Evolutionary conservation across 2,797 vertebrate genomes (phyloP).

Genomic region (Acropternis orthonyx): DNA sequence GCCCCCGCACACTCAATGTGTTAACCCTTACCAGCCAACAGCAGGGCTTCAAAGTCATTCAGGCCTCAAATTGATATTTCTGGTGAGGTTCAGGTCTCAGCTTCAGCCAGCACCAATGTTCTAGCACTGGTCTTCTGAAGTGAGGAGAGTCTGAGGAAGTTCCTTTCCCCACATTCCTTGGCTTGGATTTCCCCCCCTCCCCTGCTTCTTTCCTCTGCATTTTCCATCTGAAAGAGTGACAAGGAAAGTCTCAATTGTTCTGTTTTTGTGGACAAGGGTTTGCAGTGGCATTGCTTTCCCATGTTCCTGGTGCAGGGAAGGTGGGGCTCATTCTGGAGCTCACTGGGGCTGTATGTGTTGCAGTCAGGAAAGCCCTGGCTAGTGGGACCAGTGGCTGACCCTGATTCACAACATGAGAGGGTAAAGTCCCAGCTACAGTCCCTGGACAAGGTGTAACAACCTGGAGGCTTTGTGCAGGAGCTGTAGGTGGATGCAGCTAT

Average conservation of each 20-base stretch:
- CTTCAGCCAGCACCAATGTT: background rate
- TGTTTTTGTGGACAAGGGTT: background rate
- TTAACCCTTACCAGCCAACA: background rate
- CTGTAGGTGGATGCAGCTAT: background rate
- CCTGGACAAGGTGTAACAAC: background rate
- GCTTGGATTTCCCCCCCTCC: background rate
- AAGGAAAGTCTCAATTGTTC: background rate
- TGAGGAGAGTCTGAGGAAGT: background rate
- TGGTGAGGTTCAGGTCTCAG: background rate
- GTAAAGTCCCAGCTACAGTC: background rate
- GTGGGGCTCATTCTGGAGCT: background rate
- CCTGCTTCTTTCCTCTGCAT: background rate
- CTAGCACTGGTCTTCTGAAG: background rate
- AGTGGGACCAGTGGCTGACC: background rate
- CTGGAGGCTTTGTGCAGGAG: background rate
- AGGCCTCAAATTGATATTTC: background rate
- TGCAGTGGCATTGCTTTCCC: background rate
- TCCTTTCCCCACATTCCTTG: background rate
- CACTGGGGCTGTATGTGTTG: background rate
- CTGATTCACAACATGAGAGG: too few relatives aligned
- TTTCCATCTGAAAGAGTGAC: background rate
- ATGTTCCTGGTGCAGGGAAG: background rate
- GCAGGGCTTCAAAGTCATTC: background rate
- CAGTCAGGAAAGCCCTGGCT: background rate
- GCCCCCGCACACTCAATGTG: accelerated